phyloP scores from a whole-genome alignment of 1,140 invertebrate genomes.

The Brachionus koreanus region DNA sequence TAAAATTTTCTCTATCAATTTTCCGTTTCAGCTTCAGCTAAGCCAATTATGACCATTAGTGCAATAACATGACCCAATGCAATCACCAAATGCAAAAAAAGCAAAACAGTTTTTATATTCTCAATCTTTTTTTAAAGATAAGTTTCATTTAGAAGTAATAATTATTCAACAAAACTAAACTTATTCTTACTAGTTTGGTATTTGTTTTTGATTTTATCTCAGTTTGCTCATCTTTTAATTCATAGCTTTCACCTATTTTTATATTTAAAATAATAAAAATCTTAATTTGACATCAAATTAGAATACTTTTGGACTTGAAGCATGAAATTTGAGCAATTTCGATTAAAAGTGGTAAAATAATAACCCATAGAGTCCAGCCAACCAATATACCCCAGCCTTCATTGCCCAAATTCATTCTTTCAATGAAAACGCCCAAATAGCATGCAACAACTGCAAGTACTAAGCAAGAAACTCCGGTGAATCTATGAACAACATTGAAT shows the following conservation, averaged over 20 bases:
- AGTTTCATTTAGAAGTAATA: not conserved
- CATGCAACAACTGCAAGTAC: not conserved
- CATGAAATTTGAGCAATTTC: not conserved
- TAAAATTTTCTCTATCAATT: not conserved
- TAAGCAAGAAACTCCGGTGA: conserved; percentile 8
- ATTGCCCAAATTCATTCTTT: conserved; percentile 19
- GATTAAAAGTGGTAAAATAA: conserved; percentile 7
- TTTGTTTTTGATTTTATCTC: not conserved
- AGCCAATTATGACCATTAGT: not conserved
- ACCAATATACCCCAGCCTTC: conserved; percentile 27
- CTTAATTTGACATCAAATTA: not conserved
- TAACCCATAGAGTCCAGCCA: conserved; percentile 13
- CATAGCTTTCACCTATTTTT: not conserved
- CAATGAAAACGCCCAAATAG: conserved; percentile 30
- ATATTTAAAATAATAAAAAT: not conserved
- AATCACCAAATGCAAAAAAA: conserved; percentile 2
- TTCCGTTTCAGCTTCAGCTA: not conserved
- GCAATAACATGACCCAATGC: not conserved
- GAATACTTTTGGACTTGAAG: not conserved
- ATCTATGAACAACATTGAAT: conserved; percentile 12
- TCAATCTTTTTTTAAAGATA: conserved; percentile 20
- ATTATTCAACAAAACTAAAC: too few species aligned
- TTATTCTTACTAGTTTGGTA: not conserved
- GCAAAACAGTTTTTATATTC: not conserved
- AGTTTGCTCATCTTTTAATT: not conserved